phyloP scores from a whole-genome alignment of 1,140 invertebrate species.

The Bombus breviceps region DNA sequence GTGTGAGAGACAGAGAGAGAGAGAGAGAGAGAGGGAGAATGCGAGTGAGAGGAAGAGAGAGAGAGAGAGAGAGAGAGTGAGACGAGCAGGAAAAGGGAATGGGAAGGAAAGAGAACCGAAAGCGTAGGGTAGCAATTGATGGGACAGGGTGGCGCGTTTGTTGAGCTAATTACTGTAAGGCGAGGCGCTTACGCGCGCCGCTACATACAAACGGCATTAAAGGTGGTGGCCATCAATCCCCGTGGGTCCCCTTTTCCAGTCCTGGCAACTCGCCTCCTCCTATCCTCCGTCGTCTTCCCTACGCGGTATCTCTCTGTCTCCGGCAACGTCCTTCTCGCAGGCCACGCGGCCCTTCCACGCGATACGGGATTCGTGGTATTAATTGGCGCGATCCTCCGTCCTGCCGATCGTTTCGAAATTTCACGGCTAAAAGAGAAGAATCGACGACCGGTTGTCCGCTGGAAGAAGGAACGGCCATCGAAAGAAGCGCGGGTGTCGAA shows the following conservation, averaged over 20 bases:
- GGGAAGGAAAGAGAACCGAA: constrained; percentile 47
- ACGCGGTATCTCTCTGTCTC: constrained; percentile 28
- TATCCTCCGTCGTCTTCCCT: constrained; percentile 37
- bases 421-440: not conserved
- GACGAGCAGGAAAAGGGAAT: not conserved
- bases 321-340: constrained; percentile 13
- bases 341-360: constrained; percentile 33
- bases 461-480: not conserved
- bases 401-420: constrained; percentile 10
- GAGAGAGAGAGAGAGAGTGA: not conserved
- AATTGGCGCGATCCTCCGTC: constrained; percentile 66
- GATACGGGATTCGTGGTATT: constrained; percentile 70
- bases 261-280: constrained; percentile 66
- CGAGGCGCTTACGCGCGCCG: constrained; percentile 81
- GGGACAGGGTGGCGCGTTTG: constrained; percentile 82
- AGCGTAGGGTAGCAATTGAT: constrained; percentile 82
- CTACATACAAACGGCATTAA: constrained; percentile 83
- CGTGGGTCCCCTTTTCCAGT: constrained; percentile 72
- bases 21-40: not conserved
- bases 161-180: constrained; percentile 83
- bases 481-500: not conserved
- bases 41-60: not conserved
- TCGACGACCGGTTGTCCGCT: not conserved
- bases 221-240: constrained; percentile 81
- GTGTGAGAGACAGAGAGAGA: constrained; percentile 1